phyloP scores from a whole-genome alignment of 2,797 vertebrate genomes.

The Numenius phaeopus region DNA sequence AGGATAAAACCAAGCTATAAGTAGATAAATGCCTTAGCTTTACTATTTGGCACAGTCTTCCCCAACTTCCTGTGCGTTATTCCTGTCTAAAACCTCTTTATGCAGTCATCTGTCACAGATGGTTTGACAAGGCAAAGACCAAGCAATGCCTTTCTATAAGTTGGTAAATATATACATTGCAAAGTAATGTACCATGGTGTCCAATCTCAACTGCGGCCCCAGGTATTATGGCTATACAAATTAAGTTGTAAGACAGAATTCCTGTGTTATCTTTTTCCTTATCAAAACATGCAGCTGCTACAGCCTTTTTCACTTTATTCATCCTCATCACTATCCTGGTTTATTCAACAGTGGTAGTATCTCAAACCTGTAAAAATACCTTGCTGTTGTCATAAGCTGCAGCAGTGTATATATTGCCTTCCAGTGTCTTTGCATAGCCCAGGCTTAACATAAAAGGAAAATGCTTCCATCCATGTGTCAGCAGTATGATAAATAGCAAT shows the following conservation, averaged over 20 bases:
- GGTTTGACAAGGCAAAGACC: background rate
- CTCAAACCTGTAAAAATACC: background rate
- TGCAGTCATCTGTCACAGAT: background rate
- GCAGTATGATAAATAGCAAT: background rate
- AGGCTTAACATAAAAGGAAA: background rate
- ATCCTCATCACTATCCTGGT: background rate
- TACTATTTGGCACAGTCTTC: background rate
- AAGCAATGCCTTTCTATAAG: background rate
- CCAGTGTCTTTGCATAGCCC: background rate
- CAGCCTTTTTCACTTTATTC: background rate
- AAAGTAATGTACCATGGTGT: background rate
- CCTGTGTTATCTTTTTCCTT: background rate
- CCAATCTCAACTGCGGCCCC: background rate
- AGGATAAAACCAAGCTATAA: background rate
- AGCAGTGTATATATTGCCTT: background rate
- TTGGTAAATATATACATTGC: accelerated
- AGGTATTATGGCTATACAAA: background rate
- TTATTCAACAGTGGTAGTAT: background rate
- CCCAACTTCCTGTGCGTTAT: background rate
- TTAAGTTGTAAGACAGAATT: background rate
- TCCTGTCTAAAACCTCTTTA: background rate
- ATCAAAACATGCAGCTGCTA: background rate
- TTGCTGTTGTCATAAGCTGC: background rate
- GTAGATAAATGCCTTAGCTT: background rate
- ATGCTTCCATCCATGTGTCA: background rate